Evolutionary conservation across 2,113 vertebrate species (phyloP).

Genomic region (Aspiorhynchus laticeps): DNA sequence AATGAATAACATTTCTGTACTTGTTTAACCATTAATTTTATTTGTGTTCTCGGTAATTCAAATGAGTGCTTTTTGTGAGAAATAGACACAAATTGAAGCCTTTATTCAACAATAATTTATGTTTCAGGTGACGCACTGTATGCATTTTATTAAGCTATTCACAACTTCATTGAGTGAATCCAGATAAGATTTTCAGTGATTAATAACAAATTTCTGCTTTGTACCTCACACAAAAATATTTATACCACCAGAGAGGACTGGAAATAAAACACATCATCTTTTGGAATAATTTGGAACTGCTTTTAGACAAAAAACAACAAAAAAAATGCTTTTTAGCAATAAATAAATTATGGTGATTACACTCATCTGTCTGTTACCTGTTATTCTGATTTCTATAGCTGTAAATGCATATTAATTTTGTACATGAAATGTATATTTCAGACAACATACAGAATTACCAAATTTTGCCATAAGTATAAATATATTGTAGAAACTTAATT

Average conservation of each 20-base stretch:
- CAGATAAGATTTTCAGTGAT: not conserved
- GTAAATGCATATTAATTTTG: too few relatives aligned
- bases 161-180: not conserved
- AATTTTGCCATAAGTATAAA: too few relatives aligned
- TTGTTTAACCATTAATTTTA: not conserved
- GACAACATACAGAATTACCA: too few relatives aligned
- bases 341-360: not conserved
- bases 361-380: not conserved
- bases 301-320: not conserved
- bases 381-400: too few relatives aligned
- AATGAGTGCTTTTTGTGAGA: too few relatives aligned
- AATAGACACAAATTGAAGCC: too few relatives aligned
- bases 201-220: not conserved
- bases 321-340: not conserved
- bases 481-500: too few relatives aligned
- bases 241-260: not conserved
- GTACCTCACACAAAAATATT: too few relatives aligned
- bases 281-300: not conserved
- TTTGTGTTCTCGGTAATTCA: too few relatives aligned
- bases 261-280: not conserved
- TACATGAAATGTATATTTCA: too few relatives aligned
- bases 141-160: not conserved
- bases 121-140: not conserved
- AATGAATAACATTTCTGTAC: not conserved
- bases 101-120: not conserved